Evolutionary conservation across 2,888 invertebrate species (phyloP), one percentile per base, ranked within the genome.

Genomic region (Eilema caniola): DNA sequence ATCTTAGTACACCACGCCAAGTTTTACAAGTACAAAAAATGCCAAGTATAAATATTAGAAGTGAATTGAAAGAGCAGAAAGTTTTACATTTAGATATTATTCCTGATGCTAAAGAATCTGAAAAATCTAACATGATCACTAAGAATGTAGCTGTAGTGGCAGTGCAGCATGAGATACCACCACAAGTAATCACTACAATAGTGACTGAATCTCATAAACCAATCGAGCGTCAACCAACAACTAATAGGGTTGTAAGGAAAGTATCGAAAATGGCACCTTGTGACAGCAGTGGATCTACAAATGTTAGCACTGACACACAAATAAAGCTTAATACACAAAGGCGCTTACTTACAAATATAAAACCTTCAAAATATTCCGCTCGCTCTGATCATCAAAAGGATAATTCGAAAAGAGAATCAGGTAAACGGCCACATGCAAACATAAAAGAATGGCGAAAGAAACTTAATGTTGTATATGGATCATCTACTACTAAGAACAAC

Each of bases 11-110:
- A 60, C 75, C 82, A 53, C 80, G 70, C 62, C 92, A 88, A 81
- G 71, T 78, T 66, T 85, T 96, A 72, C 85, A 90, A 78, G 81
- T 95, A 76, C 96, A 96, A 88, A 85, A 89, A 78, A 93, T 96
- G 93, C 96, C 96, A 64, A 89, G 92, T 69, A 93, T 96, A 73
- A 93, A 92, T 81, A 96, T 96, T 74, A 92, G 94, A 83, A 91
- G 94, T 76, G 92, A 94, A 82, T 84, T 96, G 31, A 94, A 90
- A 67, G 89, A 92, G 72, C 96, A 96, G 84, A 95, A 92, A 85
- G 95, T 96, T 71, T 89, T 96, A 70, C 90, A 93, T 41, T 87
- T 96, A 79, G 92, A 95, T 81, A 96, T 96, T 80, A 79, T 91
- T 81, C 94, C 96, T 33, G 89, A 92, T 62, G 78, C 68, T 64